Conservation (phyloP, 1,140 invertebrate species). For the Meloidogyne chitwoodi region DNA sequence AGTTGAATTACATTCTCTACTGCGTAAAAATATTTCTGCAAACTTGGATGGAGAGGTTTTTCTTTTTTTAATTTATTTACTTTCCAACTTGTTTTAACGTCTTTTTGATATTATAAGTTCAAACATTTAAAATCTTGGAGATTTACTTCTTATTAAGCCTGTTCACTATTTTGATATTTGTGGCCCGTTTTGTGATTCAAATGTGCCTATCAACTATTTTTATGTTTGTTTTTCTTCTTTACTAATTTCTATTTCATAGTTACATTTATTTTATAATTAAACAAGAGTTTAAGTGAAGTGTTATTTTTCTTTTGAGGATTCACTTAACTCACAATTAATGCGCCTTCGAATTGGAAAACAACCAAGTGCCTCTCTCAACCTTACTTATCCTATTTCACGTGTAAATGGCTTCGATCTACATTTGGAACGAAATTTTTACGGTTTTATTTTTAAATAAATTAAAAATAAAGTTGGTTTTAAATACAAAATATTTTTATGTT, state of each 20-base stretch:
- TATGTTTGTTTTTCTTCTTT: slow-evolving; percentile 21
- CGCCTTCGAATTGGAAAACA: slow-evolving; percentile 6
- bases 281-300: too few relatives aligned
- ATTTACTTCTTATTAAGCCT: not conserved
- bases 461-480: not conserved
- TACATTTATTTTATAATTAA: too few relatives aligned
- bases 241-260: not conserved
- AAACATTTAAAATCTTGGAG: not conserved
- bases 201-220: slow-evolving; percentile 29
- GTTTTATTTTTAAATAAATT: slow-evolving; percentile 15
- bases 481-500: too few relatives aligned
- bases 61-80: too few relatives aligned
- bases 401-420: slow-evolving; percentile 48
- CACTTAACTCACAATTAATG: slow-evolving; percentile 8
- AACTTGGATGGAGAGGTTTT: not conserved
- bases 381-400: slow-evolving; percentile 48
- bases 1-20: slow-evolving; percentile 27
- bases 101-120: too few relatives aligned
- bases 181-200: slow-evolving; percentile 49
- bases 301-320: not conserved
- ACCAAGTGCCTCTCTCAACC: slow-evolving; percentile 7
- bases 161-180: slow-evolving; percentile 48
- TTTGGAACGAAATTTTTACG: slow-evolving; percentile 53
- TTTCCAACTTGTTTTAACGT: too few relatives aligned
- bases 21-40: slow-evolving; percentile 15